Evolutionary conservation across 64 coral and sea anemone genomes (phyloP).

Genomic region (Stylophora pistillata): DNA sequence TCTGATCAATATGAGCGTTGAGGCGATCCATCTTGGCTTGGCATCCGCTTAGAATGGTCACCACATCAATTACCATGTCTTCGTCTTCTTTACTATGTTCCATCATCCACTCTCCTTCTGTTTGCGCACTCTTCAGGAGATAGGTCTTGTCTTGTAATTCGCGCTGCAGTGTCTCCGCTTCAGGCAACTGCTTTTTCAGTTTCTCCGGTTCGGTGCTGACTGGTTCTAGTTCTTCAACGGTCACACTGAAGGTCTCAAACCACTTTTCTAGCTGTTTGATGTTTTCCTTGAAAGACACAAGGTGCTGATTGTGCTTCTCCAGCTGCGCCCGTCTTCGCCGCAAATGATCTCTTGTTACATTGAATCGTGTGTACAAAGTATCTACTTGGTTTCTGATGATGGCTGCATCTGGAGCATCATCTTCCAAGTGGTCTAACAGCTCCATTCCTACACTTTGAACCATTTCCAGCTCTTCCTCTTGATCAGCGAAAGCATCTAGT

Average conservation of each 20-base stretch:
- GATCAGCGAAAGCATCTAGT: conserved; percentile 62
- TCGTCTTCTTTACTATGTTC: conserved; percentile 83
- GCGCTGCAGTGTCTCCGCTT: conserved; percentile 74
- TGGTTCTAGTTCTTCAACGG: conserved; percentile 74
- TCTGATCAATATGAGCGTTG: conserved; percentile 65
- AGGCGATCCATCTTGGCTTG: conserved; percentile 83
- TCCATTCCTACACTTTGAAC: conserved; percentile 74
- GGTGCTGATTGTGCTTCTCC: conserved; percentile 68
- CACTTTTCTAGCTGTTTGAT: conserved; percentile 79
- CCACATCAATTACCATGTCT: conserved; percentile 67
- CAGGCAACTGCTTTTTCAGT: conserved; percentile 80
- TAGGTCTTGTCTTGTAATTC: conserved; percentile 77
- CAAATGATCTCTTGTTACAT: conserved; percentile 54
- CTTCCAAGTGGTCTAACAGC: conserved; percentile 67
- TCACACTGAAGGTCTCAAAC: conserved; percentile 66
- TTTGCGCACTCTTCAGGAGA: conserved; percentile 70
- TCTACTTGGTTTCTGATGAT: conserved; percentile 67
- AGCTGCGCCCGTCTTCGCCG: conserved; percentile 64
- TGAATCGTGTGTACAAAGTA: conserved; percentile 55
- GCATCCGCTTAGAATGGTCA: conserved; percentile 76
- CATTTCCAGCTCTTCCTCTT: conserved; percentile 66
- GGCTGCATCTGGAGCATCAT: conserved; percentile 58
- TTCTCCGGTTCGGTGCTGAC: conserved; percentile 90
- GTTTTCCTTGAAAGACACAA: conserved; percentile 72
- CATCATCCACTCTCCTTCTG: conserved; percentile 83